These are phyloP conservation scores for Forbesichthys agassizii DNA, from an alignment of 2,113 vertebrate genomes.

Conservation along the genomic window DNA sequence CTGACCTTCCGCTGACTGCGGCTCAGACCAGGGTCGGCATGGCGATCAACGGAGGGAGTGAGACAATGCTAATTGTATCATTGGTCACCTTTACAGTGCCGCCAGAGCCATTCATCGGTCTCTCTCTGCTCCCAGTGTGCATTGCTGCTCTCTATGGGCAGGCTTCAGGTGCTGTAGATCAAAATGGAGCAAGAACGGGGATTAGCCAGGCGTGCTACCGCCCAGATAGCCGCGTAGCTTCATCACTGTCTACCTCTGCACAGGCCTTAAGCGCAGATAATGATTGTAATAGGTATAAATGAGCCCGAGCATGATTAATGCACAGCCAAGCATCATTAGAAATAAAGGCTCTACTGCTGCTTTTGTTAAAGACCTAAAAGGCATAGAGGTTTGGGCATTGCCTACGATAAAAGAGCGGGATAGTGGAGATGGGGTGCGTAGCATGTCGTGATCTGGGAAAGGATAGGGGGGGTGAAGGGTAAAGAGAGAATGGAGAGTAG, in stretches of 20 bases:
- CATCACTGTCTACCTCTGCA: constrained; percentile 62
- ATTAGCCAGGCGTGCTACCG: constrained; percentile 39
- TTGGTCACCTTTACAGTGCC: constrained; percentile 56
- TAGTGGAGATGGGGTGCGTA: not conserved
- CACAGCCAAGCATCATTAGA: constrained; percentile 52
- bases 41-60: constrained; percentile 21
- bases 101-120: constrained; percentile 48
- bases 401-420: constrained; percentile 27
- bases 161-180: constrained; percentile 48
- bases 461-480: constrained; percentile 29
- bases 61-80: constrained; percentile 57
- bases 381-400: constrained; percentile 42
- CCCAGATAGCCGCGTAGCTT: constrained; percentile 51
- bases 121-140: constrained; percentile 1
- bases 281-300: constrained; percentile 66
- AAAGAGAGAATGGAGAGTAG: constrained; percentile 23
- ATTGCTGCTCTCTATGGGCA: constrained; percentile 27
- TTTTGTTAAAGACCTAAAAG: constrained; percentile 62
- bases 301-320: constrained; percentile 61
- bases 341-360: constrained; percentile 58
- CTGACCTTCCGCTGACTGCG: not conserved
- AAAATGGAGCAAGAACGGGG: constrained; percentile 47
- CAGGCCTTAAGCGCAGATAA: constrained; percentile 58
- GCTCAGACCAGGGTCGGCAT: constrained; percentile 34
- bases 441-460: not conserved